Base-by-base conservation (phyloP, 2,797 vertebrate species). In the Lophotriccus pileatus region DNA sequence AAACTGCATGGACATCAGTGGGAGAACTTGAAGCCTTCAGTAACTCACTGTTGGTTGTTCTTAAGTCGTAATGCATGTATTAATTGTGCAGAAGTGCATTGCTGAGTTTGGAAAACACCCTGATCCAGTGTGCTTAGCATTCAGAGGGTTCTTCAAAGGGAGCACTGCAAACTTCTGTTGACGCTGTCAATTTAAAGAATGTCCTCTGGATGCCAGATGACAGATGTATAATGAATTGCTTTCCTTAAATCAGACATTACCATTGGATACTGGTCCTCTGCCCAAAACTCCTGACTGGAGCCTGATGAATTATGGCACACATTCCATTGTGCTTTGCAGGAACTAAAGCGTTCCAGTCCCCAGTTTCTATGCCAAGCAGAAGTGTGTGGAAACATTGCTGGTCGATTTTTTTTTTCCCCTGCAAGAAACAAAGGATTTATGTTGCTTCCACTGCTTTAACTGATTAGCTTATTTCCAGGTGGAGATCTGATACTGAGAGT, bases 311-410 rank as follows among this genome's bases (percentile, higher is more conserved):
- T 84, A 87, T 95, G 92, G 86, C 76, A 37, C 47, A 34, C 81
- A 93, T 93, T 95, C 86, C 82, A 81, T 74, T 87, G 93, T 74
- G 70, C 96, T 93, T 91, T 93, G 85, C 56, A 93, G 87, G 81
- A 93, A 50, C 74, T 86, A 16, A 87, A 88, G 77, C 0, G 0
- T 91, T 96, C 87, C 87, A 94, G 77, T 90, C 87, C 10, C n/a
- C 1, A 6, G 22, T 96, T 79, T 80, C 67, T 73, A n/a, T 0
- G 80, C 93, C 84, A 96, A 95, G 80, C 87, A 90, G 70, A 76
- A 95, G 63, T 67, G 47, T 89, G 88, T 89, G 85, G 77, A 95
- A 94, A 94, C 82, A 70, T 93, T 93, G 88, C 70, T 63, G 55
- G 90, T 10, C 0, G 2, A 6, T 62, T 28, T 79, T 91, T 89